Base-by-base conservation (phyloP, 2,797 vertebrate species). In the Mus spretus region DNA sequence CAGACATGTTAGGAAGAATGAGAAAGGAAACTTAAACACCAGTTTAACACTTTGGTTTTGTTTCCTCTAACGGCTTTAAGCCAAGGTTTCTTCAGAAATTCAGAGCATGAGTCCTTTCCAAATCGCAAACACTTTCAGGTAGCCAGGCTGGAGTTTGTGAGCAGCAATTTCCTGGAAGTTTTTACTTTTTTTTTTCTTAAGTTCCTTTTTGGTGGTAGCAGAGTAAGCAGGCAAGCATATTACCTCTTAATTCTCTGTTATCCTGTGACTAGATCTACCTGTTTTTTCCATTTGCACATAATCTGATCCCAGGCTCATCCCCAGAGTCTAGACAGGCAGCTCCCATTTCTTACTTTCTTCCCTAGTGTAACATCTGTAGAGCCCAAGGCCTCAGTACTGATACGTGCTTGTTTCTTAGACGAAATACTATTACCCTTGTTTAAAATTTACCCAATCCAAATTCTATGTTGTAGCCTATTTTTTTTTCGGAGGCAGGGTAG, bases 31-130 rank as follows among this genome's bases (percentile, higher is more conserved):
- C 65, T 59, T 55, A 94, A 90, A 83, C 22, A 44, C 3, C 77
- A 77, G 92, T 81, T 84, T 90, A 94, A 96, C 90, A 93, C 72
- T 72, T 93, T 84, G 47, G n/a, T 91, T 72, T 81, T 70, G 59
- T 28, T 85, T 90, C 12, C 22, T 53, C 67, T 90, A 40, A 74
- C 26, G 55, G 28, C 94, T 96, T 97, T 50, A 81, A 83, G 88
- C 44, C 28, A 90, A 95, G 6, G 75, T 95, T 78, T 84, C 10
- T 91, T 91, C 61, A 88, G 70, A 91, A 90, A 70, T 85, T 93
- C 65, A 92, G 65, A 78, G 61, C 81, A 74, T 74, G n/a, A 90
- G 81, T 94, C 79, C 20, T 88, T 94, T 94, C n/a, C 61, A 95
- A 65, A 94, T 40, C 96, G 5, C 59, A 91, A 94, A 87, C 91